Evolutionary conservation across 1,140 invertebrate species (phyloP).

Genomic region (Drosophila obscura): DNA sequence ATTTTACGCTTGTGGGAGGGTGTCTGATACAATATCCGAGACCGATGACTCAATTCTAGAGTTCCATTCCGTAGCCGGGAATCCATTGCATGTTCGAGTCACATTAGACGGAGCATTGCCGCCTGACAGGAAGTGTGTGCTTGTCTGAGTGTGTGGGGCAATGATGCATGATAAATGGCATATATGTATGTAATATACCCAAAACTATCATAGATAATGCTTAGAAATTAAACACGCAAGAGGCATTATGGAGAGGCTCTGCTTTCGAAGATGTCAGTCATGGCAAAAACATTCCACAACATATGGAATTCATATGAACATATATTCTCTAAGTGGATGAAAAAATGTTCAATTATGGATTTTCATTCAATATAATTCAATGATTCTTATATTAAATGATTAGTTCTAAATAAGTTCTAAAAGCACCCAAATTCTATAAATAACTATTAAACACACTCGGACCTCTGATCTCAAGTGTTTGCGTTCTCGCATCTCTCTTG

Average conservation of each 20-base stretch:
- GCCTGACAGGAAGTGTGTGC: conserved; percentile 54
- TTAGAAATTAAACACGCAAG: conserved; percentile 49
- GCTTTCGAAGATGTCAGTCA: conserved; percentile 27
- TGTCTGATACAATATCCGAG: conserved; percentile 16
- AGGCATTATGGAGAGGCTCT: conserved; percentile 11
- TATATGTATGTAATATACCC: conserved; percentile 13
- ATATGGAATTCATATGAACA: too few species aligned
- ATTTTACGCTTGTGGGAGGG: background rate
- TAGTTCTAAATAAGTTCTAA: too few species aligned
- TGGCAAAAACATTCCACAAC: background rate
- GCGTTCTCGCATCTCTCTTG: conserved; percentile 11
- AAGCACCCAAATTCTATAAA: conserved; percentile 40
- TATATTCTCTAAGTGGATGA: background rate
- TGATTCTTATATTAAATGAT: too few species aligned
- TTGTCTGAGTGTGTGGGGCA: conserved; percentile 4
- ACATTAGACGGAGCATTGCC: conserved; percentile 59
- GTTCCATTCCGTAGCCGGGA: conserved; percentile 29
- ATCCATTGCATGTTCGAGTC: conserved; percentile 62
- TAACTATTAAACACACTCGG: conserved; percentile 31
- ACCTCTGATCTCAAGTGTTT: conserved; percentile 23
- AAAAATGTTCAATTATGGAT: too few species aligned
- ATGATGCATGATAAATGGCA: conserved; percentile 62
- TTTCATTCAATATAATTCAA: too few species aligned
- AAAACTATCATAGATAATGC: conserved; percentile 59
- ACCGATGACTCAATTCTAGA: conserved; percentile 72